A percentile compares a stretch with the other conserved stretches of the same genome.
Conservation (phyloP, 2,113 vertebrate genomes). For the Oophaga pumilio region DNA sequence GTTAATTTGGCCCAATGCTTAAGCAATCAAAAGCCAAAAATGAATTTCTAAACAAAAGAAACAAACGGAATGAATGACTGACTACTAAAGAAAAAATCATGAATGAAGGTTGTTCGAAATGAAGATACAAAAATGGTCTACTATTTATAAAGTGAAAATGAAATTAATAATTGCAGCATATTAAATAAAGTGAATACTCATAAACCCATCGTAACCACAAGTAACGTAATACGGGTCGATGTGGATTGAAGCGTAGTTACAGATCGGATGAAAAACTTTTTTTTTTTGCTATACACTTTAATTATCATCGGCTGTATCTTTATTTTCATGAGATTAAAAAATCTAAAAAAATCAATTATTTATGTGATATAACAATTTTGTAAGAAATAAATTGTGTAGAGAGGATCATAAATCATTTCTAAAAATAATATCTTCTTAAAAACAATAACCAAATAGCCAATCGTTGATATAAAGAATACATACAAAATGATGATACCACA, state of each 20-base stretch:
- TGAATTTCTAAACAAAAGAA: slow-evolving; percentile 44
- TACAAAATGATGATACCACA: too few relatives aligned
- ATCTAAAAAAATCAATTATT: too few relatives aligned
- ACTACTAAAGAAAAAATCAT: slow-evolving; percentile 28
- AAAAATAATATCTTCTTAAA: too few relatives aligned
- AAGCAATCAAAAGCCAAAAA: slow-evolving; percentile 39
- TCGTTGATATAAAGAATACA: too few relatives aligned
- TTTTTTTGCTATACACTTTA: too few relatives aligned
- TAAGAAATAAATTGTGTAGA: too few relatives aligned
- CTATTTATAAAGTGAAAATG: background rate
- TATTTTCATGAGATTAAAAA: too few relatives aligned
- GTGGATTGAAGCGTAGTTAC: background rate
- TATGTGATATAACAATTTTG: too few relatives aligned
- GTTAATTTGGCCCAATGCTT: slow-evolving; percentile 45
- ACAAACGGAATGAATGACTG: slow-evolving; percentile 33
- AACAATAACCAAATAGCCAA: too few relatives aligned
- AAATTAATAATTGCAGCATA: background rate
- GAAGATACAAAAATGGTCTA: background rate
- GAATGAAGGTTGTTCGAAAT: slow-evolving; percentile 31
- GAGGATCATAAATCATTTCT: too few relatives aligned
- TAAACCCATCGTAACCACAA: background rate
- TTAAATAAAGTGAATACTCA: background rate
- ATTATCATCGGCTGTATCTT: too few relatives aligned
- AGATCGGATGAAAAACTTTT: background rate
- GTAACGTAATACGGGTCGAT: background rate